Conservation (phyloP, 2,113 vertebrate species). For the Pionites leucogaster region DNA sequence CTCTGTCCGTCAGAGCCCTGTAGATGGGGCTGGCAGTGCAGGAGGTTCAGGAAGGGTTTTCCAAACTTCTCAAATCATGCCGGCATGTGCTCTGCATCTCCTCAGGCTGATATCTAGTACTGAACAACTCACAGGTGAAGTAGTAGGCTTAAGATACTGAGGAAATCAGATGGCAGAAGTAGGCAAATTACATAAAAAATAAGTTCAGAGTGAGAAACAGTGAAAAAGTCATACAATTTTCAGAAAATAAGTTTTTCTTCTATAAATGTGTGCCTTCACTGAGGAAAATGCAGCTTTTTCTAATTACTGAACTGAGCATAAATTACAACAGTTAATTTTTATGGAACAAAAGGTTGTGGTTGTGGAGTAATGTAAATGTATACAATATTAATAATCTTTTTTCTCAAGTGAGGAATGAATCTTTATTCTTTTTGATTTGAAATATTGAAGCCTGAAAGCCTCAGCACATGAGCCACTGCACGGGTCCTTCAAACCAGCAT, state of each 20-base stretch:
- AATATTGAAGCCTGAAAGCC: not conserved
- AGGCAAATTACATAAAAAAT: not conserved
- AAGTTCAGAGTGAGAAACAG: not conserved
- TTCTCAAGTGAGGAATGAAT: not conserved
- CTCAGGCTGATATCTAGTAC: not conserved
- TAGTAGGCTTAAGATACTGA: not conserved
- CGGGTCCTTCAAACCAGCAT: rapidly evolving
- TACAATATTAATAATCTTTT: not conserved
- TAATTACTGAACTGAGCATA: not conserved
- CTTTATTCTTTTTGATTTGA: not conserved
- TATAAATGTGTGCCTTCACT: not conserved
- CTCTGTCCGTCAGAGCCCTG: not conserved
- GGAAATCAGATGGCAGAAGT: not conserved
- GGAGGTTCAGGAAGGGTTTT: not conserved
- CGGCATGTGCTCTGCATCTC: not conserved
- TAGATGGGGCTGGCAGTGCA: not conserved
- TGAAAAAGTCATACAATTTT: not conserved
- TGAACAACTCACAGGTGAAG: not conserved
- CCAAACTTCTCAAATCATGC: rapidly evolving
- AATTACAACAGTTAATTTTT: not conserved
- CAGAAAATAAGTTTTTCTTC: not conserved
- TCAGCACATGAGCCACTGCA: rapidly evolving
- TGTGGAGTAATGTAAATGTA: not conserved
- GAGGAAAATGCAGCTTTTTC: not conserved
- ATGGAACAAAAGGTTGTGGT: not conserved